Conservation (phyloP, 2,113 vertebrate species). For the Triplophysa rosa region DNA sequence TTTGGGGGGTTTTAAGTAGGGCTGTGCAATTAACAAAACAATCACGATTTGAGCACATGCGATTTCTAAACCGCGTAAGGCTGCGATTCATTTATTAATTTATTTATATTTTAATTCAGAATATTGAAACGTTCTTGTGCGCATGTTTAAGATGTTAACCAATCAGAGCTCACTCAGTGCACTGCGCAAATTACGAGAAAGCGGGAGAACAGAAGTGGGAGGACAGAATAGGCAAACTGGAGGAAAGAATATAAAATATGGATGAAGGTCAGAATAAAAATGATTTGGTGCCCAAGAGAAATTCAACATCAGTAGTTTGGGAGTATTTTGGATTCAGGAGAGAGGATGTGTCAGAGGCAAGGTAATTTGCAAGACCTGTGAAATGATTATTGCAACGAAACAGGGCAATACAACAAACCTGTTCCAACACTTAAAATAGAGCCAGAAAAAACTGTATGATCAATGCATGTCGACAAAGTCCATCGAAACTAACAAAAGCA, state of each 20-base stretch:
- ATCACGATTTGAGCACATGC: not conserved
- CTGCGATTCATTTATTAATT: not conserved
- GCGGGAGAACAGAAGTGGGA: not conserved
- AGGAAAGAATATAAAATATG: not conserved
- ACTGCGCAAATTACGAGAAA: not conserved
- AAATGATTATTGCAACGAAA: not conserved
- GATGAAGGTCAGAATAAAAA: not conserved
- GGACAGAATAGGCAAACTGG: not conserved
- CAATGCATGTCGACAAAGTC: too few species aligned
- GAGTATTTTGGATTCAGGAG: not conserved
- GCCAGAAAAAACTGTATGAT: not conserved
- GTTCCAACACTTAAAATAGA: too few species aligned
- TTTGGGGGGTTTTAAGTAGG: too few species aligned
- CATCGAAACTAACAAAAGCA: too few species aligned
- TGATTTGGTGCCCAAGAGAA: not conserved
- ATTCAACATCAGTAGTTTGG: not conserved
- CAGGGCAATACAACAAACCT: not conserved
- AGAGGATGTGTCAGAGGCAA: not conserved
- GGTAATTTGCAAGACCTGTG: not conserved
- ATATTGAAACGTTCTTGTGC: not conserved
- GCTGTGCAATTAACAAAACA: not conserved
- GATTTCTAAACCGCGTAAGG: not conserved
- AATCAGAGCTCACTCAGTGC: not conserved
- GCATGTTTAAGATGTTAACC: not conserved
- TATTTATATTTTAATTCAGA: not conserved